These are phyloP conservation scores for Andrena flavipes DNA, from an alignment of 2,888 invertebrate genomes.

Conservation along the genomic window DNA sequence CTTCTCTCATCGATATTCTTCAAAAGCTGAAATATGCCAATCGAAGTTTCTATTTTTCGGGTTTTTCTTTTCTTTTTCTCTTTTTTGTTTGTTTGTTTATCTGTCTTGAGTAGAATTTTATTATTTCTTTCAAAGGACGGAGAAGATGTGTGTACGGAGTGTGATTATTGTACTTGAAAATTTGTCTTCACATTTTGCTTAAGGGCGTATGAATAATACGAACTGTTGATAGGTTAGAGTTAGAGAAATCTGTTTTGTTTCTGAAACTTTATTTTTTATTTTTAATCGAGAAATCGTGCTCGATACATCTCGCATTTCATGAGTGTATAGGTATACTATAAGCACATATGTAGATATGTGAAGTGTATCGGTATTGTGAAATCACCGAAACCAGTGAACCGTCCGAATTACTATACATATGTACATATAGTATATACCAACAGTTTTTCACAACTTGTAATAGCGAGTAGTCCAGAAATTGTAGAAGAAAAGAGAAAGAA, in stretches of 20 bases:
- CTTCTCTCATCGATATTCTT: neutral
- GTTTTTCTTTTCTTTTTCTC: neutral
- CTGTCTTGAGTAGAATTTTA: neutral
- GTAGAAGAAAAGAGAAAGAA: too few relatives aligned
- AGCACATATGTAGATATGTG: too few relatives aligned
- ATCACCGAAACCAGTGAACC: neutral
- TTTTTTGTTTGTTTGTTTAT: constrained; percentile 4
- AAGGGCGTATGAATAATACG: neutral
- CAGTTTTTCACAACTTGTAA: neutral
- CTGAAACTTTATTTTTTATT: constrained; percentile 4
- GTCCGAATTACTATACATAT: neutral
- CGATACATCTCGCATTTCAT: constrained; percentile 8
- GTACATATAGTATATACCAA: neutral
- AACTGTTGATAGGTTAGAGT: constrained; percentile 17
- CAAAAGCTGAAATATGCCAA: neutral
- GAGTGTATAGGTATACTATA: too few relatives aligned
- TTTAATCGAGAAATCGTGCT: constrained; percentile 4
- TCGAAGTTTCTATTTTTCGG: neutral
- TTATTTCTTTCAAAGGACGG: neutral
- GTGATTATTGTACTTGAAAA: constrained; percentile 10
- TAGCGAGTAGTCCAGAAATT: neutral
- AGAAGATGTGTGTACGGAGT: neutral
- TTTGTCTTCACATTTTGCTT: constrained; percentile 46
- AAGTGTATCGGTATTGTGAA: neutral
- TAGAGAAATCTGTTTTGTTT: constrained; percentile 37